These are phyloP conservation scores for Rhynchophorus ferrugineus DNA, from an alignment of 1,140 invertebrate genomes.

Conservation along the genomic window DNA sequence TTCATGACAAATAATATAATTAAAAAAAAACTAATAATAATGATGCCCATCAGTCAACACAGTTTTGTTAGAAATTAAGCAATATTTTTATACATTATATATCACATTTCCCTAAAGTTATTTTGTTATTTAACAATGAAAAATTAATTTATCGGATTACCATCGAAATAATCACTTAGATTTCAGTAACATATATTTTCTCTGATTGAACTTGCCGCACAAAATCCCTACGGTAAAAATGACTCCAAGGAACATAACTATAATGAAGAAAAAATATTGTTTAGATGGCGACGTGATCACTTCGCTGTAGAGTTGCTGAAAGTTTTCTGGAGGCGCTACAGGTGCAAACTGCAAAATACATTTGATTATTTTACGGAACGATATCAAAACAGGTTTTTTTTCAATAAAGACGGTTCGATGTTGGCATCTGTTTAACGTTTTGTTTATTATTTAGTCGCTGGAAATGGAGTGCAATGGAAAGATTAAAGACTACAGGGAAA, in stretches of 20 bases:
- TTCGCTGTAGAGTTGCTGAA: conserved; percentile 63
- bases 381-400: background rate
- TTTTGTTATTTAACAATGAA: background rate
- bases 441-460: too few relatives aligned
- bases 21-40: too few relatives aligned
- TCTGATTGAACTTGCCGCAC: conserved; percentile 65
- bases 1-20: too few relatives aligned
- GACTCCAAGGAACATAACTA: conserved; percentile 60
- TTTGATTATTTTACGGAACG: conserved; percentile 11
- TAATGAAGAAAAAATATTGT: conserved; percentile 68
- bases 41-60: background rate
- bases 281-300: conserved; percentile 64
- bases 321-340: conserved; percentile 49
- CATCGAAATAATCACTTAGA: conserved; percentile 38
- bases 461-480: too few relatives aligned
- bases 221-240: conserved; percentile 77
- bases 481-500: too few relatives aligned
- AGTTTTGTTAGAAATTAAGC: background rate
- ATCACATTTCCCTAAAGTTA: background rate
- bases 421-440: too few relatives aligned
- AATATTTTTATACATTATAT: background rate
- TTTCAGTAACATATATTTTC: conserved; percentile 44
- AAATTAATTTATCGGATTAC: background rate
- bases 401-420: too few relatives aligned
- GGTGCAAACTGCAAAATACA: conserved; percentile 8